phyloP scores from a whole-genome alignment of 1,140 invertebrate genomes.

The Calephelis nemesis region DNA sequence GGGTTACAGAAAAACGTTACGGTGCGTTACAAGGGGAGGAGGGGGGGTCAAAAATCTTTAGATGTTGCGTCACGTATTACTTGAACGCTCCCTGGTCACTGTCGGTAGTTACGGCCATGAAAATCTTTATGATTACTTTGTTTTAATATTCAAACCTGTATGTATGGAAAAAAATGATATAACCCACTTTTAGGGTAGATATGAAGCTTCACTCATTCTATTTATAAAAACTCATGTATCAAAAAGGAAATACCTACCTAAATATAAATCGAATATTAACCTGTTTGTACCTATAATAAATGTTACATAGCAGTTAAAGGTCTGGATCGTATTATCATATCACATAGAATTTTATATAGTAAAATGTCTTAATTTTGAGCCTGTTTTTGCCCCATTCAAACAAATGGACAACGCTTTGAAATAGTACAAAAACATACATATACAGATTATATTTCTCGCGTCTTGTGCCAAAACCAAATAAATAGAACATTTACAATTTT shows the following conservation, averaged over 20 bases:
- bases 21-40: too few relatives aligned
- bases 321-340: constrained; percentile 45
- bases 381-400: constrained; percentile 56
- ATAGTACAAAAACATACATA: constrained; percentile 56
- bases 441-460: constrained; percentile 44
- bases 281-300: constrained; percentile 59
- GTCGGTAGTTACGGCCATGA: too few relatives aligned
- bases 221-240: constrained; percentile 7
- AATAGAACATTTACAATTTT: constrained; percentile 5
- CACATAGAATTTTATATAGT: constrained; percentile 44
- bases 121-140: too few relatives aligned
- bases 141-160: neutral
- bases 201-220: constrained; percentile 14
- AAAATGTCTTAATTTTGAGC: constrained; percentile 40
- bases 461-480: constrained; percentile 63
- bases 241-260: constrained; percentile 19
- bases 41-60: too few relatives aligned
- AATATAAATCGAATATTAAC: constrained; percentile 35
- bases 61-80: too few relatives aligned
- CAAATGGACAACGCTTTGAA: constrained; percentile 43
- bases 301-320: constrained; percentile 49
- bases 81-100: too few relatives aligned
- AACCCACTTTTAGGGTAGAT: constrained; percentile 11
- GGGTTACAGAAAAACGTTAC: too few relatives aligned
- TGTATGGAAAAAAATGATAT: constrained; percentile 1